These are phyloP conservation scores for Megaceryle alcyon DNA, from an alignment of 2,797 vertebrate genomes.

Conservation along the genomic window DNA sequence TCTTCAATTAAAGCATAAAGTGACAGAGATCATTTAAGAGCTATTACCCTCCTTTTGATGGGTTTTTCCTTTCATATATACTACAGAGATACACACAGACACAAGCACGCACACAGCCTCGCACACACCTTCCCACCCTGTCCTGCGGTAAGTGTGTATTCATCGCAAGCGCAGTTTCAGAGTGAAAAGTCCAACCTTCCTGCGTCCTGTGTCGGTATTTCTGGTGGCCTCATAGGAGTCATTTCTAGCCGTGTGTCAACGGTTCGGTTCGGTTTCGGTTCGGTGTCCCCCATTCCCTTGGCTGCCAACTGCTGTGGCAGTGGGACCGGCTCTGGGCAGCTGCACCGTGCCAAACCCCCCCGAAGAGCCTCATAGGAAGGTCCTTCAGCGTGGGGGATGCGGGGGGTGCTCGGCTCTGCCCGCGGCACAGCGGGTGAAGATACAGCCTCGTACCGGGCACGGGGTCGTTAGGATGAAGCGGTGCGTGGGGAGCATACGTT, in stretches of 20 bases:
- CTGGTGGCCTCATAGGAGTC: neutral
- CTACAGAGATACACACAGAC: neutral
- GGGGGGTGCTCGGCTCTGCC: neutral
- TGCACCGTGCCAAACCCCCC: neutral
- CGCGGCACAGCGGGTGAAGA: accelerated
- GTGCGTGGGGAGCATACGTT: accelerated
- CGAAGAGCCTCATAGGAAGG: accelerated
- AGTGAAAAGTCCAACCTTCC: neutral
- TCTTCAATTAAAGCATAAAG: neutral
- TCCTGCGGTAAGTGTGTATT: neutral
- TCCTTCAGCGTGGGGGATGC: accelerated
- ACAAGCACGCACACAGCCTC: neutral
- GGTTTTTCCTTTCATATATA: neutral
- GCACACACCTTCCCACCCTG: neutral
- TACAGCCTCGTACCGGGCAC: neutral
- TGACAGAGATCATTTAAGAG: neutral
- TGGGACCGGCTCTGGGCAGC: accelerated
- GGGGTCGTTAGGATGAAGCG: accelerated
- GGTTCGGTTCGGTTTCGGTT: neutral
- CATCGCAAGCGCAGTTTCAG: neutral
- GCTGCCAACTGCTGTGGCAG: neutral
- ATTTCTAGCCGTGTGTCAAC: accelerated
- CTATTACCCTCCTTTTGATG: neutral
- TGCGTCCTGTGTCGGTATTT: accelerated
- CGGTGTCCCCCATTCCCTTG: neutral